Percentiles rank a stretch among this genome's conserved stretches.
phyloP scores from a whole-genome alignment of 1,140 invertebrate species.

The Aricia agestis region DNA sequence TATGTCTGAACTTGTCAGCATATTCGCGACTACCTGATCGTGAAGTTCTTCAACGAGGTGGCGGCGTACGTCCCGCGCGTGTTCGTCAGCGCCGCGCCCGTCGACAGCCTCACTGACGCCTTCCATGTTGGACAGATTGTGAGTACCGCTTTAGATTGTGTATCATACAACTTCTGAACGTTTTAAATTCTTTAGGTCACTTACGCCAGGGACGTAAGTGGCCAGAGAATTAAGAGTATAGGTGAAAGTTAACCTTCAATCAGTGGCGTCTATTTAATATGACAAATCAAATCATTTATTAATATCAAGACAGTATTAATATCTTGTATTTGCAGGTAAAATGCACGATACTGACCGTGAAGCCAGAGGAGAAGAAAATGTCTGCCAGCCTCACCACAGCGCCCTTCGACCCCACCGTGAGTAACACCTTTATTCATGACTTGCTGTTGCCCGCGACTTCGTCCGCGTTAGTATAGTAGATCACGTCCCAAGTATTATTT shows the following conservation, averaged over 20 bases:
- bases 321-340: slow-evolving; percentile 47
- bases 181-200: too few species aligned
- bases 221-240: too few species aligned
- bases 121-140: slow-evolving; percentile 80
- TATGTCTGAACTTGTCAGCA: slow-evolving; percentile 22
- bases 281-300: too few species aligned
- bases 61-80: slow-evolving; percentile 77
- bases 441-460: too few species aligned
- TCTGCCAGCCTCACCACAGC: slow-evolving; percentile 50
- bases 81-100: slow-evolving; percentile 69
- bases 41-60: slow-evolving; percentile 79
- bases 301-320: too few species aligned
- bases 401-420: slow-evolving; percentile 45
- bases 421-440: slow-evolving; percentile 26
- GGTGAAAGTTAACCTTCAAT: too few species aligned
- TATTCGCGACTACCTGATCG: slow-evolving; percentile 68
- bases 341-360: slow-evolving; percentile 64
- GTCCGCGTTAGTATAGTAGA: too few species aligned
- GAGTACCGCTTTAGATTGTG: slow-evolving; percentile 33
- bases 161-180: too few species aligned
- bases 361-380: slow-evolving; percentile 59
- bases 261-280: too few species aligned
- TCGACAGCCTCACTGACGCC: slow-evolving; percentile 58
- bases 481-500: too few species aligned
- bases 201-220: too few species aligned